Conservation (phyloP, 1,140 invertebrate genomes). For the Bursaphelenchus mucronatus region DNA sequence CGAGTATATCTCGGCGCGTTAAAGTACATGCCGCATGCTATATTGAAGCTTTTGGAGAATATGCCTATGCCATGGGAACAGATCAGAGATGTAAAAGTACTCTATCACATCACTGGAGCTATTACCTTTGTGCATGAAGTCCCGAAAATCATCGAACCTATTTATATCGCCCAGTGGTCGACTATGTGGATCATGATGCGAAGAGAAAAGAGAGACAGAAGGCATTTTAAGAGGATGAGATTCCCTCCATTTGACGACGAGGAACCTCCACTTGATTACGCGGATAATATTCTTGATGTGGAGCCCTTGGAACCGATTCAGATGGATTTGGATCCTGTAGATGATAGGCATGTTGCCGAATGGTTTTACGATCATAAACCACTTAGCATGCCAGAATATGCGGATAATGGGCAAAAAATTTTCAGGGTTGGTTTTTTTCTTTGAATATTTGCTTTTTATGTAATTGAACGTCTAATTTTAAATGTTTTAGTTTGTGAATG, state of each 20-base stretch:
- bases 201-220: slow-evolving; percentile 91
- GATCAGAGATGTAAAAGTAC: slow-evolving; percentile 90
- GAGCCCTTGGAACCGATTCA: slow-evolving; percentile 98
- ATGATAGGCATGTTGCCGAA: slow-evolving; percentile 77
- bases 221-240: slow-evolving; percentile 92
- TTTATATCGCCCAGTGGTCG: slow-evolving; percentile 98
- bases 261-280: slow-evolving; percentile 97
- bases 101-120: slow-evolving; percentile 71
- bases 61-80: slow-evolving; percentile 99
- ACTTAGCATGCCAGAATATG: slow-evolving; percentile 65
- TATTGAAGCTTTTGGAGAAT: slow-evolving; percentile 95
- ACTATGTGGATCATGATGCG: slow-evolving; percentile 99
- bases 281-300: slow-evolving; percentile 96
- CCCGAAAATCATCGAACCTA: slow-evolving; percentile 97
- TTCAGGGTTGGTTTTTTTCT: slow-evolving; percentile 2
- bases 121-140: slow-evolving; percentile 99
- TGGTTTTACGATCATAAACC: slow-evolving; percentile 99
- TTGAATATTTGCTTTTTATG: slow-evolving; percentile 27
- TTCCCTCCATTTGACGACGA: slow-evolving; percentile 99
- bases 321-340: slow-evolving; percentile 92
- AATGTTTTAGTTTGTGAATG: slow-evolving; percentile 78
- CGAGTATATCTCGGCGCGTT: slow-evolving; percentile 92
- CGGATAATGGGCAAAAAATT: slow-evolving; percentile 19
- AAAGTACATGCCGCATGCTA: slow-evolving; percentile 99
- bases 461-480: slow-evolving; percentile 26